phyloP scores from a whole-genome alignment of 23 tunicate genomes.

The Corella eumyota region DNA sequence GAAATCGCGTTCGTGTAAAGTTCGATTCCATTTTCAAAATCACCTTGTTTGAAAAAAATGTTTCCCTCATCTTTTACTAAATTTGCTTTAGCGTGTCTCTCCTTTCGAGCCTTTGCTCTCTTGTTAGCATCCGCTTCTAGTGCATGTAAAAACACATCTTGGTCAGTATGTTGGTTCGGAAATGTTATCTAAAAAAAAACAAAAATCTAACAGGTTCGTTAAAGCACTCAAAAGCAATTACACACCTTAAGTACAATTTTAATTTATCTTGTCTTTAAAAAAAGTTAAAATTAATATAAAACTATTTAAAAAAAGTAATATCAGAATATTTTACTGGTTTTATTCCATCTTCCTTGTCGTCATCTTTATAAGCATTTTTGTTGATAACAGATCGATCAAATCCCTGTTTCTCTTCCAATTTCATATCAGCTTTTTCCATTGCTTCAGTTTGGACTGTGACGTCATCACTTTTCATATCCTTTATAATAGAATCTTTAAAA shows the following conservation, averaged over 20 bases:
- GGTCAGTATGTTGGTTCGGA: conserved; percentile 29
- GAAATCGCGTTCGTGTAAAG: conserved; percentile 63
- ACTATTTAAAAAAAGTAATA: background rate
- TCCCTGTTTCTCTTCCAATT: conserved; percentile 18
- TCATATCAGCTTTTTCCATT: conserved; percentile 48
- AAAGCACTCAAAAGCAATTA: background rate
- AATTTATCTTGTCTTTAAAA: background rate
- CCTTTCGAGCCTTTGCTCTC: conserved; percentile 65
- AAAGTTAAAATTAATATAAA: background rate
- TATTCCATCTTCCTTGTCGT: too few species aligned
- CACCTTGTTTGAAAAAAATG: conserved; percentile 26
- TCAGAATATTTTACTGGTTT: too few species aligned
- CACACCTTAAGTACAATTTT: background rate
- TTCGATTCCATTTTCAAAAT: conserved; percentile 28
- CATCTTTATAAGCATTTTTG: conserved; percentile 50
- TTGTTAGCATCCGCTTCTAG: conserved; percentile 57
- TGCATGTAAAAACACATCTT: conserved; percentile 47
- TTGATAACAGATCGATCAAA: conserved; percentile 62
- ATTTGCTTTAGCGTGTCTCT: conserved; percentile 64
- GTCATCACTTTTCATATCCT: conserved; percentile 42
- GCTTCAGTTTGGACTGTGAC: conserved; percentile 31
- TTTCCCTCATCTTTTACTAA: conserved; percentile 63
- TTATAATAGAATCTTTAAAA: conserved; percentile 33
- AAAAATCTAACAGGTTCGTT: background rate
- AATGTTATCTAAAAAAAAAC: conserved; percentile 8